Conservation (phyloP, 2,888 invertebrate species). For the Trissolcus japonicus region DNA sequence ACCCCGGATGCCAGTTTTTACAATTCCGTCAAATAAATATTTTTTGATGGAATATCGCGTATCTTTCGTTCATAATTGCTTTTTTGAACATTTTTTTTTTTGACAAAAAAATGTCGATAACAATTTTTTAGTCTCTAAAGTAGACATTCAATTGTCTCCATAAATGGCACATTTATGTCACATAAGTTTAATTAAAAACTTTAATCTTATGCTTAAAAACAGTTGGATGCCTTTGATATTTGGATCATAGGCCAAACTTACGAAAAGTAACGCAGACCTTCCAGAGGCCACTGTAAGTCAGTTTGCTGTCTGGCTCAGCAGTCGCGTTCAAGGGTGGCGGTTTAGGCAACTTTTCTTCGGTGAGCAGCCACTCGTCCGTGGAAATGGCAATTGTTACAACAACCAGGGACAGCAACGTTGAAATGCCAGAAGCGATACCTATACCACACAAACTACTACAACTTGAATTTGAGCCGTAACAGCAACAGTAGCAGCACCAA, state of each 20-base stretch:
- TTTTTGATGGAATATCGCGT: conserved; percentile 9
- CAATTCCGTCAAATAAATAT: conserved; percentile 24
- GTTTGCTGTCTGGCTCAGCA: conserved; percentile 83
- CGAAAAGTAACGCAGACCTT: conserved; percentile 87
- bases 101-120: neutral
- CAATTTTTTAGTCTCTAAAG: too few relatives aligned
- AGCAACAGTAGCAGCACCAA: conserved; percentile 67
- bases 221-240: neutral
- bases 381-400: conserved; percentile 85
- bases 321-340: conserved; percentile 83
- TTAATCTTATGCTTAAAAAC: neutral
- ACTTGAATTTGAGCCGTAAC: conserved; percentile 55
- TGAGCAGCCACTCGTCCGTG: conserved; percentile 91
- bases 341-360: conserved; percentile 90
- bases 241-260: conserved; percentile 77
- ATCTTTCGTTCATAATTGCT: neutral
- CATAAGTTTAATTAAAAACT: too few relatives aligned
- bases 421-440: conserved; percentile 75
- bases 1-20: neutral
- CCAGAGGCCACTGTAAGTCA: conserved; percentile 89
- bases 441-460: conserved; percentile 68
- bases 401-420: conserved; percentile 84
- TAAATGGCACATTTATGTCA: too few relatives aligned
- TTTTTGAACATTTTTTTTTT: neutral
- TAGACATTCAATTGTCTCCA: too few relatives aligned